Base-by-base conservation (phyloP, 2,888 invertebrate species). In the Panopea generosa region DNA sequence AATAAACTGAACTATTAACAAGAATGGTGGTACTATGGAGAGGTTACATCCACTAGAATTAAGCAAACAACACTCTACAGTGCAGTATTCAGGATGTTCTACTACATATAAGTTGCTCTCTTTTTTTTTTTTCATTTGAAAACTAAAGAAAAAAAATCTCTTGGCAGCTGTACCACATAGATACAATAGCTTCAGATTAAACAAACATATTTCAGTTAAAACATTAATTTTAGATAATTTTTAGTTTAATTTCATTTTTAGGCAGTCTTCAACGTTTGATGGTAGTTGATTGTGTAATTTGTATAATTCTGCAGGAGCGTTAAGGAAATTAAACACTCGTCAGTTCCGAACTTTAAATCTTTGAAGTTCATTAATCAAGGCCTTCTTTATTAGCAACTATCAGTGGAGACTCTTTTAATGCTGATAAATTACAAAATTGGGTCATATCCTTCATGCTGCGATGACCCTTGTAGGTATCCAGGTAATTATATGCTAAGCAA, bases 341-440 rank as follows among this genome's bases (percentile, higher is more conserved):
- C 29, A 33, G 33, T 33, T 33, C 33, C 6, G 11, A 33, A 33
- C 14, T 43, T 3, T 1, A 18, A 40, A 16, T 20, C 68, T 74
- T 74, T 74, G 74, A 74, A 62, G 63, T 68, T 43, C 20, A 49
- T 56, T 63, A 74, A 74, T 74, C 63, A 68, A 68, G 68, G 40
- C 74, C 56, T 68, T 63, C 59, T 74, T 59, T 68, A 63, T 74
- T 68, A 53, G 55, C 45, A 45, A 20, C 29, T 72, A 72, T 72
- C 72, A 57, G n/a, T 18, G n/a, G 50, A 38, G 22, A 40, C 4
- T 43, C n/a, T 20, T 59, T 40, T 53, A 29, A 52, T 18, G 16
- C 45, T 26, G 27, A 38, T 57, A 61, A 72, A 66, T 33, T 33
- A n/a, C n/a, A n/a, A n/a, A n/a, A n/a, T 63, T 65, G 47, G 66